phyloP scores from a whole-genome alignment of 2,797 vertebrate genomes.

The Anguilla obscura region DNA sequence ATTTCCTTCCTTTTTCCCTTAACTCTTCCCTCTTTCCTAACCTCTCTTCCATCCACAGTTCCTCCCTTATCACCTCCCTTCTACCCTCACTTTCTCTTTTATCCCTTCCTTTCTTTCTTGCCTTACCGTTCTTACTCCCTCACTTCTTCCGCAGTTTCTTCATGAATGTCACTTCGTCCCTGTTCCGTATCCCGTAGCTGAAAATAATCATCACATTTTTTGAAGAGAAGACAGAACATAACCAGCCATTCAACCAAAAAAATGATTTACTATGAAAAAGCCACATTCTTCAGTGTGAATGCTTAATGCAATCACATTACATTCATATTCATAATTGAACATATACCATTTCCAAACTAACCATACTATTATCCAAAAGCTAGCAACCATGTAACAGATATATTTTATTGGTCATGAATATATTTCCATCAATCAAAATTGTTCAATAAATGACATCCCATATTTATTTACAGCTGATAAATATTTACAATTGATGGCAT shows the following conservation, averaged over 20 bases:
- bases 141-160: slow-evolving; percentile 87
- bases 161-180: slow-evolving; percentile 92
- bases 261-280: neutral
- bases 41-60: neutral
- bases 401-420: no score
- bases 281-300: neutral
- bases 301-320: neutral
- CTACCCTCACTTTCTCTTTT: neutral
- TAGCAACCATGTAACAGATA: no score
- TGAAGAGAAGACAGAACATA: neutral
- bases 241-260: neutral
- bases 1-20: neutral
- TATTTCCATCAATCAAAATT: no score
- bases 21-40: neutral
- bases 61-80: neutral
- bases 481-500: no score
- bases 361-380: no score
- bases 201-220: slow-evolving; percentile 34
- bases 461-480: no score
- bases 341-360: neutral
- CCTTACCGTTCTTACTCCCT: slow-evolving; percentile 32
- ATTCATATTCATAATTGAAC: neutral
- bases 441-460: no score
- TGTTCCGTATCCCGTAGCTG: slow-evolving; percentile 92
- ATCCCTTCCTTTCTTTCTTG: neutral